These are phyloP conservation scores for Caerostris extrusa DNA, from an alignment of 1,140 invertebrate species.

Conservation along the genomic window DNA sequence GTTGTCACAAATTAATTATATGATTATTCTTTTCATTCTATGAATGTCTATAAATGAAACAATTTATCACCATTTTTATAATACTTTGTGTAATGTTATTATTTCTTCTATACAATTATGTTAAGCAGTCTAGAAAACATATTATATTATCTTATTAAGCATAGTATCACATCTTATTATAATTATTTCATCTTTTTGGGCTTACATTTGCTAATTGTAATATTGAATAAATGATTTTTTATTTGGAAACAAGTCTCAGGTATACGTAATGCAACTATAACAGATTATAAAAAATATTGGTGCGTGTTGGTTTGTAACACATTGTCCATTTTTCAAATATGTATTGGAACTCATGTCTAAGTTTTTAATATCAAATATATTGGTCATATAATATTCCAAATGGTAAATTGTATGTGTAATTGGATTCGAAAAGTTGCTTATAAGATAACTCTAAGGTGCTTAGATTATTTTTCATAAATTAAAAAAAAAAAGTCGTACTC, in stretches of 20 bases:
- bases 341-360: neutral
- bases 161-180: too few relatives aligned
- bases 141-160: too few relatives aligned
- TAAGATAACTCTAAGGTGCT: neutral
- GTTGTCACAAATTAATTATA: too few relatives aligned
- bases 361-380: neutral
- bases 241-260: neutral
- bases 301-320: slow-evolving; percentile 1
- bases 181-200: too few relatives aligned
- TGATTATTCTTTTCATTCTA: too few relatives aligned
- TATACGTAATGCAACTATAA: neutral
- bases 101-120: too few relatives aligned
- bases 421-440: neutral
- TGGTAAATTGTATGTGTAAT: neutral
- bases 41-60: too few relatives aligned
- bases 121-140: too few relatives aligned
- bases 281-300: slow-evolving; percentile 3
- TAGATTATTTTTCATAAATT: neutral
- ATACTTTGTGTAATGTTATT: too few relatives aligned
- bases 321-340: neutral
- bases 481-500: neutral
- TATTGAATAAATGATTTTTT: neutral
- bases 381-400: neutral
- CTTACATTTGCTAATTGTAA: too few relatives aligned
- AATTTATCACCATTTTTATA: too few relatives aligned